Percentiles rank a stretch among this genome's conserved stretches.
These are phyloP conservation scores for Zele albiditarsus DNA, from an alignment of 2,888 invertebrate genomes.

Conservation along the genomic window DNA sequence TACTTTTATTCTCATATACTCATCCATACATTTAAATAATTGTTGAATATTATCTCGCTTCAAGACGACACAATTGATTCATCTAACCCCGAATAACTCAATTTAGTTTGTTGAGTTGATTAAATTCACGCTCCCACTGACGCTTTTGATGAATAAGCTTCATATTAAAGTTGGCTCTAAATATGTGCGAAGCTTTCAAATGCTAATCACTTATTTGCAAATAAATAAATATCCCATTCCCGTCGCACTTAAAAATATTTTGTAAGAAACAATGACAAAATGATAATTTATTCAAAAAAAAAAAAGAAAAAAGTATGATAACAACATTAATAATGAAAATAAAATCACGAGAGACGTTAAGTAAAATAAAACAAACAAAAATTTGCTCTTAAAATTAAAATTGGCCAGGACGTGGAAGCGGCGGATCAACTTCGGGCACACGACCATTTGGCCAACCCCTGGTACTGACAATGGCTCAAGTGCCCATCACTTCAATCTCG, in stretches of 20 bases:
- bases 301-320: background rate
- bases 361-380: slow-evolving; percentile 23
- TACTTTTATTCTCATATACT: too few relatives aligned
- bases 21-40: background rate
- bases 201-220: slow-evolving; percentile 17
- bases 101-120: slow-evolving; percentile 7
- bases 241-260: background rate
- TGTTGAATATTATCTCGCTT: background rate
- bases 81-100: background rate
- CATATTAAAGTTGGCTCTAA: background rate
- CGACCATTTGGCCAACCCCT: slow-evolving; percentile 88
- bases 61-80: slow-evolving; percentile 2
- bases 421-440: slow-evolving; percentile 75
- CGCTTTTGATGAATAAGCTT: background rate
- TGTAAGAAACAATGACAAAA: background rate
- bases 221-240: too few relatives aligned
- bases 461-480: slow-evolving; percentile 74
- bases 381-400: slow-evolving; percentile 46
- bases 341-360: slow-evolving; percentile 19
- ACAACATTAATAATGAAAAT: background rate
- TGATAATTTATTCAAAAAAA: background rate
- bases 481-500: slow-evolving; percentile 58
- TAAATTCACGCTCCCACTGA: background rate
- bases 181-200: slow-evolving; percentile 18
- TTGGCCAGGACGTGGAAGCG: slow-evolving; percentile 64